These are phyloP conservation scores for Parnassius glacialis DNA, from an alignment of 2,888 invertebrate genomes.

Conservation along the genomic window DNA sequence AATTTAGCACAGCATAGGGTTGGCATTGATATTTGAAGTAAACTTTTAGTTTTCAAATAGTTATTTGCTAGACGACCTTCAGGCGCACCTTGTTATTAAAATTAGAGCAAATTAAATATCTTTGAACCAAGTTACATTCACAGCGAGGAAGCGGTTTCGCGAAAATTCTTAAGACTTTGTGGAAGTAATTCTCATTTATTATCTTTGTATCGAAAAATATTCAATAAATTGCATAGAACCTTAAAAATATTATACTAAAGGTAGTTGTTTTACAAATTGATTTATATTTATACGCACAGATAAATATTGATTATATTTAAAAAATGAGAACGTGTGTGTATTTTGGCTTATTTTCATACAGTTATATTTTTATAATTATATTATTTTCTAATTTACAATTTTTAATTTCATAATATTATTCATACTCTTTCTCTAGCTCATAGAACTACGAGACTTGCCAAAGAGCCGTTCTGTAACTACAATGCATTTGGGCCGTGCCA, in stretches of 20 bases:
- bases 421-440: background rate
- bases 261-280: too few species aligned
- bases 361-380: too few species aligned
- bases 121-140: constrained; percentile 18
- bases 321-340: too few species aligned
- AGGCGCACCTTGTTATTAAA: constrained; percentile 23
- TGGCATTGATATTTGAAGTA: constrained; percentile 15
- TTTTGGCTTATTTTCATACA: too few species aligned
- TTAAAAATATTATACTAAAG: too few species aligned
- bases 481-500: constrained; percentile 32
- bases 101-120: constrained; percentile 27
- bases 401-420: too few species aligned
- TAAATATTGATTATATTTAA: too few species aligned
- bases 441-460: constrained; percentile 28
- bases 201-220: too few species aligned
- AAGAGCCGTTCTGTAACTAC: constrained; percentile 44
- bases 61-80: constrained; percentile 21
- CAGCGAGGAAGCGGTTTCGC: constrained; percentile 12
- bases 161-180: constrained; percentile 2
- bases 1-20: constrained; percentile 12
- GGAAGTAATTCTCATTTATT: too few species aligned
- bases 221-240: too few species aligned
- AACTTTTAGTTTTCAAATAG: constrained; percentile 20
- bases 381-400: too few species aligned
- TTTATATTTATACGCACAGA: too few species aligned